Evolutionary conservation across 2,113 vertebrate genomes (phyloP), one percentile per base, ranked within the genome.

Genomic region (Sylvia atricapilla): DNA sequence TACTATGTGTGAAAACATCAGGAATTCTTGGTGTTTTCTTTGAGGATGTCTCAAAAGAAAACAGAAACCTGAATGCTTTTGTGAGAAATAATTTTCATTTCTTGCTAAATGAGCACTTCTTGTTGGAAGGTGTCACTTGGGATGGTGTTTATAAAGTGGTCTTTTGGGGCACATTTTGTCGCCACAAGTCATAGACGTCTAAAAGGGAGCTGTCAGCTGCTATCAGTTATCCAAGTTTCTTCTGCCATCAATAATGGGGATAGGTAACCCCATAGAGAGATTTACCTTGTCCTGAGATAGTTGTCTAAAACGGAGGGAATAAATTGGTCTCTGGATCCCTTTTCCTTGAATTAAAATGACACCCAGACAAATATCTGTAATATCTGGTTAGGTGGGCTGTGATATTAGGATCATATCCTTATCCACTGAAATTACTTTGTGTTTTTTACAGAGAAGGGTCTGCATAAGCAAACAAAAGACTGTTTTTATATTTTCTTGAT

Each of bases 351-450:
- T 72, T 37, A 28, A 76, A 49, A 62, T 33, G 14, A 30, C 14
- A 28, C 7, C 10, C 37, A 44, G 23, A 35, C 11, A 47, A 75
- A 25, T 46, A 68, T 2, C 9, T 60, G 23, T 50, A 16, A 13
- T 44, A 53, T 20, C 14, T 69, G 31, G 5, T 68, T 55, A 35
- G 18, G 3, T 46, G 63, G 7, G 27, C 25, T 46, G 20, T 74
- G 41, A 46, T 16, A 35, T 35, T 22, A 46, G 44, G 12, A 41
- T 33, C 30, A 75, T 24, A 30, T 1, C 13, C 3, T 84, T 56
- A 63, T 9, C 6, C 19, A 10, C 50, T 49, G 28, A 15, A 72
- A 82, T 28, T 0, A 0, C 2, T 25, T 50, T 56, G 2, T 39
- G 4, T 31, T 91, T 91, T 89, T 76, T 39, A 14, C 10, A n/a